These are phyloP conservation scores for Ostrea denselamellosa DNA, from an alignment of 1,140 invertebrate genomes.

Conservation along the genomic window DNA sequence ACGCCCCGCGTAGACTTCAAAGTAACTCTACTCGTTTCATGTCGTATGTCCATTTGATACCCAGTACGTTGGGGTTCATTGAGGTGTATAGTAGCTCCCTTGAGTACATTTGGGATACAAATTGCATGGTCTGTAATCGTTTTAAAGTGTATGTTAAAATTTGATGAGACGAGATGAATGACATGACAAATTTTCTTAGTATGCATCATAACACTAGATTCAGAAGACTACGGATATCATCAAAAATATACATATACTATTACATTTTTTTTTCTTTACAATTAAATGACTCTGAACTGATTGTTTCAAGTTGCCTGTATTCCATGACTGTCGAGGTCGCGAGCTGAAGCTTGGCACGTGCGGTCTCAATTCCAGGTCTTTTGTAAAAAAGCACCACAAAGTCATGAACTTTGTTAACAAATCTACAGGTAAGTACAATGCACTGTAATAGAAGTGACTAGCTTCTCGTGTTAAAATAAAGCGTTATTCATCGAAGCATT, in stretches of 20 bases:
- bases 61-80: background rate
- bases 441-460: background rate
- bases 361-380: background rate
- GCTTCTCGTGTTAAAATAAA: slow-evolving; percentile 10
- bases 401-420: slow-evolving; percentile 33
- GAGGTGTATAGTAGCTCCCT: background rate
- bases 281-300: background rate
- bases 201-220: background rate
- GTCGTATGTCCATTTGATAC: background rate
- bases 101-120: slow-evolving; percentile 2
- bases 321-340: background rate
- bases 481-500: slow-evolving; percentile 27
- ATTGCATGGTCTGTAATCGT: slow-evolving; percentile 20
- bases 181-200: background rate
- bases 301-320: background rate
- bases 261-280: background rate
- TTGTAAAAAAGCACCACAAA: background rate
- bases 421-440: background rate
- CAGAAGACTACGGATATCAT: background rate
- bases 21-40: background rate
- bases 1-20: background rate
- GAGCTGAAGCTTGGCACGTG: background rate
- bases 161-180: background rate
- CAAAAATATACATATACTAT: background rate
- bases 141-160: background rate